These are phyloP conservation scores for Anthopleura sola DNA, from an alignment of 64 coral and sea anemone species.

Conservation along the genomic window DNA sequence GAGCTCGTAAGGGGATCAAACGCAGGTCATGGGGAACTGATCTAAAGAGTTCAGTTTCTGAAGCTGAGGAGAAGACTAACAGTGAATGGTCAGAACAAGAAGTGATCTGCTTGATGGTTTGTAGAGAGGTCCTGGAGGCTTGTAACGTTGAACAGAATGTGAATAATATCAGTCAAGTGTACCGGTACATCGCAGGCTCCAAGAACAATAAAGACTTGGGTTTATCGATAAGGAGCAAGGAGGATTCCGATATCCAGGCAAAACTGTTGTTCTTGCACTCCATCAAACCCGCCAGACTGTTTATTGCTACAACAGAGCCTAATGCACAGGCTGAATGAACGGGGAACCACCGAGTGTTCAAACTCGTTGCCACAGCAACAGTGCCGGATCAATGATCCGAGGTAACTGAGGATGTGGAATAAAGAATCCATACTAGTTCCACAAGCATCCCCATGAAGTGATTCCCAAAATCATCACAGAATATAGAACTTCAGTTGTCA, in stretches of 20 bases:
- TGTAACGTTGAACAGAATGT: constrained; percentile 55
- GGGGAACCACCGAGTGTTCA: no score
- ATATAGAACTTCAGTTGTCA: no score
- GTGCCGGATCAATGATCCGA: no score
- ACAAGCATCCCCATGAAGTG: no score
- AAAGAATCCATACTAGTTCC: no score
- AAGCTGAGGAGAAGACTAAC: background rate
- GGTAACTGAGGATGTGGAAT: no score
- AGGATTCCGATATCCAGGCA: constrained; percentile 44
- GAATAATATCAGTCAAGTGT: constrained; percentile 52
- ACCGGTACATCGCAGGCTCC: constrained; percentile 59
- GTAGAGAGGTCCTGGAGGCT: constrained; percentile 59
- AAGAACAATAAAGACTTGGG: constrained; percentile 50
- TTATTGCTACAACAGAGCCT: background rate
- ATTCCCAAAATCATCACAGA: no score
- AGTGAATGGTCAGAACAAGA: constrained; percentile 69
- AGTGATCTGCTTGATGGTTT: constrained; percentile 64
- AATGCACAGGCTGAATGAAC: background rate
- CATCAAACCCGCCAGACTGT: background rate
- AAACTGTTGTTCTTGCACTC: constrained; percentile 49
- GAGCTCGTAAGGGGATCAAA: constrained; percentile 6
- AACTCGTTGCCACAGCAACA: no score
- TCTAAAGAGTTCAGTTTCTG: background rate
- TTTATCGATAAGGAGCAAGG: constrained; percentile 49
- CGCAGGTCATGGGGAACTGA: constrained; percentile 17